Conservation (phyloP, 2,113 vertebrate species). For the Himantopus leucocephalus region DNA sequence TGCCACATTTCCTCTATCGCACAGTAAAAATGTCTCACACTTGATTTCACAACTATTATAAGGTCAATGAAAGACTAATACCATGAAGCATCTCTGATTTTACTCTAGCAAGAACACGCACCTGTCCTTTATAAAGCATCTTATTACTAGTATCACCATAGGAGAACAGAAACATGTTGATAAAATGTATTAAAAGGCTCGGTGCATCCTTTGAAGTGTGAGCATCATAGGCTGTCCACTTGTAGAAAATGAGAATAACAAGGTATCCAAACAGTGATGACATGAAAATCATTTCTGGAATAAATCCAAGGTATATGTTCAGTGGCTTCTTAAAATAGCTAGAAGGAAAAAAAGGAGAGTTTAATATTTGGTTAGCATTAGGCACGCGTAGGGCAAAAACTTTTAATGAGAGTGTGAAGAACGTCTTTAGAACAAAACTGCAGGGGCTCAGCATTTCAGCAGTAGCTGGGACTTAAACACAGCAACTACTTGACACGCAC, state of each 20-base stretch:
- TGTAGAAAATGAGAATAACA: constrained; percentile 91
- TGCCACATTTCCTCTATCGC: background rate
- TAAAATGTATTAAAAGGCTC: constrained; percentile 95
- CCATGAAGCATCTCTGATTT: background rate
- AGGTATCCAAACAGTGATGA: constrained; percentile 91
- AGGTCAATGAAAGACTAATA: background rate
- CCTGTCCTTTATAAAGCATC: constrained; percentile 93
- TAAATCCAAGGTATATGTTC: constrained; percentile 95
- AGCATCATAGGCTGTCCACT: constrained; percentile 88
- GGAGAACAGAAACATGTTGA: constrained; percentile 98
- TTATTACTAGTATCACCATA: constrained; percentile 80
- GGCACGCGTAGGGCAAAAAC: background rate
- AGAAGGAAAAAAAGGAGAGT: background rate
- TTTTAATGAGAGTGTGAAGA: background rate
- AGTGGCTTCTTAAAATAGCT: constrained; percentile 95
- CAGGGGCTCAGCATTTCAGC: background rate
- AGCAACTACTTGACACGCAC: background rate
- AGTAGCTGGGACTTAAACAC: background rate
- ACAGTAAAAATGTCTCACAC: background rate
- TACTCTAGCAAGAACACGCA: constrained; percentile 51
- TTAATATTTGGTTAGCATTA: background rate
- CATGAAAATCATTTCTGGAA: constrained; percentile 97
- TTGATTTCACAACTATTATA: background rate
- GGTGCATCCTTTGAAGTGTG: constrained; percentile 84
- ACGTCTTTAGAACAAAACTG: background rate